phyloP scores from a whole-genome alignment of 2,888 invertebrate genomes.

The Theretra japonica region DNA sequence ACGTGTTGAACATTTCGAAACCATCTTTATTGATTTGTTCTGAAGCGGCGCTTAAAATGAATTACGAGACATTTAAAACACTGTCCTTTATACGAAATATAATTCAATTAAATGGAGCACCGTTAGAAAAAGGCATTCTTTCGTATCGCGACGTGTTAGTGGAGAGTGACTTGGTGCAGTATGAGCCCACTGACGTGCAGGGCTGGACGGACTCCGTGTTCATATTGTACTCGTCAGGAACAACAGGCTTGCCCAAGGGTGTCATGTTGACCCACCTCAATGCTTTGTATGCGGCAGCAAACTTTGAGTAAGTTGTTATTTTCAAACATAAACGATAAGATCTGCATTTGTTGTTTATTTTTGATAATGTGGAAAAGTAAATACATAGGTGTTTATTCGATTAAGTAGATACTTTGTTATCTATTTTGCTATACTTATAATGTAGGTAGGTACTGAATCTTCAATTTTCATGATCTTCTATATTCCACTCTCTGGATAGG shows the following conservation, averaged over 20 bases:
- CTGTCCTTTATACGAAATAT: slow-evolving; percentile 74
- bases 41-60: slow-evolving; percentile 56
- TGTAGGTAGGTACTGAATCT: no score
- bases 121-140: slow-evolving; percentile 43
- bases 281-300: slow-evolving; percentile 77
- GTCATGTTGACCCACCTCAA: slow-evolving; percentile 87
- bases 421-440: no score
- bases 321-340: no score
- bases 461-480: no score
- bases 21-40: slow-evolving; percentile 88
- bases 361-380: no score
- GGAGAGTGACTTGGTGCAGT: slow-evolving; percentile 43
- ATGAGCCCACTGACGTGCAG: slow-evolving; percentile 50
- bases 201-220: slow-evolving; percentile 58
- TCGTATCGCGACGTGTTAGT: slow-evolving; percentile 44
- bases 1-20: slow-evolving; percentile 86
- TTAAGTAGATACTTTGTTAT: no score
- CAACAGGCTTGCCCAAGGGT: slow-evolving; percentile 92
- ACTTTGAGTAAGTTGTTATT: slow-evolving; percentile 67
- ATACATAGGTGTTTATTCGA: no score
- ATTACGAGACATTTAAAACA: slow-evolving; percentile 51
- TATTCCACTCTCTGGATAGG: no score
- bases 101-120: slow-evolving; percentile 86
- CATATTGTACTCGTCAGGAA: slow-evolving; percentile 87
- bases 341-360: no score